phyloP scores from a whole-genome alignment of 2,797 vertebrate genomes.

The Schizothorax lantsangensis region DNA sequence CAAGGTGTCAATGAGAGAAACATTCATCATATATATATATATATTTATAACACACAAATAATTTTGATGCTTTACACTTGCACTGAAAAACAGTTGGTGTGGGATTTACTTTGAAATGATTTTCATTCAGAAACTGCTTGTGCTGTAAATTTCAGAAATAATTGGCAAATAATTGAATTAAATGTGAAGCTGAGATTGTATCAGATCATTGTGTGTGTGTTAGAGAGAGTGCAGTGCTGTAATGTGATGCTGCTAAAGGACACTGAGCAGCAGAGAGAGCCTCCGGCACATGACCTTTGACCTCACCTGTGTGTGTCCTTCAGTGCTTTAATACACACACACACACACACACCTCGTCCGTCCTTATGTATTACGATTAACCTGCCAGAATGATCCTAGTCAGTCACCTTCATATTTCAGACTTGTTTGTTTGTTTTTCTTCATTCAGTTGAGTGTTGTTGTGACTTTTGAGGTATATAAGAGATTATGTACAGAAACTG shows the following conservation, averaged over 20 bases:
- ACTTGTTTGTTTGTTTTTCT: background rate
- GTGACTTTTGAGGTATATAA: background rate
- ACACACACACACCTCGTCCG: background rate
- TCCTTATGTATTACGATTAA: background rate
- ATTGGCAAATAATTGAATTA: background rate
- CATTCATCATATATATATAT: background rate
- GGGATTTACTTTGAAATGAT: background rate
- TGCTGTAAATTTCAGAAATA: background rate
- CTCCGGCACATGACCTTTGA: slow-evolving; percentile 32
- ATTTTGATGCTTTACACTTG: background rate
- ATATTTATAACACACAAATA: background rate
- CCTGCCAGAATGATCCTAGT: background rate
- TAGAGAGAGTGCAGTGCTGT: background rate
- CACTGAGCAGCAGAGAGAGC: slow-evolving; percentile 2
- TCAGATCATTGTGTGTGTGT: background rate
- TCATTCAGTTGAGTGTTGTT: background rate
- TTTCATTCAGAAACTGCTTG: background rate
- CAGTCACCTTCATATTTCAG: slow-evolving; percentile 8
- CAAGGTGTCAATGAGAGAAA: background rate
- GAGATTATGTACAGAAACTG: background rate
- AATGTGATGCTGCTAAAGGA: slow-evolving; percentile 9
- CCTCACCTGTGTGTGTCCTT: slow-evolving; percentile 43
- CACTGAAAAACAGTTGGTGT: background rate
- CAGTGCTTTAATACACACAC: slow-evolving; percentile 2
- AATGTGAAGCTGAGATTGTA: background rate